phyloP scores from a whole-genome alignment of 2,888 invertebrate genomes.

The Stratiomys singularior region DNA sequence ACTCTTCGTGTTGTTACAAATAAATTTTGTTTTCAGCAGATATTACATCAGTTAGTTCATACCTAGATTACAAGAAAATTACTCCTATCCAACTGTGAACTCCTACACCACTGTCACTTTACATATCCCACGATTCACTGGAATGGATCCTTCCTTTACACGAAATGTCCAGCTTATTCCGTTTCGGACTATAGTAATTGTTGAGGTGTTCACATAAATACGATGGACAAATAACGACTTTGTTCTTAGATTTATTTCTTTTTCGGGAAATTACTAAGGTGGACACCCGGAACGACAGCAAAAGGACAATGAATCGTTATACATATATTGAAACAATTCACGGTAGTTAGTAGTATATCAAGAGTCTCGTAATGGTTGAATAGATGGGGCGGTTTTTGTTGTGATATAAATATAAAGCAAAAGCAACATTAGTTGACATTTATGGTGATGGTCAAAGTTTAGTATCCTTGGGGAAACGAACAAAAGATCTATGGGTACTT shows the following conservation, averaged over 20 bases:
- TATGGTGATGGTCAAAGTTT: conserved; percentile 45
- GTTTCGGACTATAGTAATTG: conserved; percentile 51
- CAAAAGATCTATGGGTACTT: conserved; percentile 18
- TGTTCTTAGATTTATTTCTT: conserved; percentile 56
- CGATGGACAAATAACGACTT: conserved; percentile 52
- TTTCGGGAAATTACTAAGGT: conserved; percentile 47
- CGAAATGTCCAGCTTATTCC: not conserved
- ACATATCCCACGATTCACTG: not conserved
- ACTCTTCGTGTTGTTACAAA: too few relatives aligned
- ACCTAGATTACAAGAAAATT: too few relatives aligned
- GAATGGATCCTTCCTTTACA: not conserved
- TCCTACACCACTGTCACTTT: not conserved
- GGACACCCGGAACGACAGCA: conserved; percentile 22
- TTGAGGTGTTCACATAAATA: conserved; percentile 60
- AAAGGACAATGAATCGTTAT: conserved; percentile 50
- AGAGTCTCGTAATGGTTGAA: conserved; percentile 32
- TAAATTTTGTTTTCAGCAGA: too few relatives aligned
- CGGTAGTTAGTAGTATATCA: not conserved
- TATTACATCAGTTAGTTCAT: too few relatives aligned
- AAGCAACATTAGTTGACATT: conserved; percentile 49
- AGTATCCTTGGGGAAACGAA: not conserved
- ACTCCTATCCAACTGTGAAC: too few relatives aligned
- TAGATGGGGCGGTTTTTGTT: conserved; percentile 49
- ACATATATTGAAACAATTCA: not conserved
- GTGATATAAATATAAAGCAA: conserved; percentile 24